Evolutionary conservation across 2,888 invertebrate genomes (phyloP), one percentile per base, ranked within the genome.

Genomic region (Campopleginae sp.): DNA sequence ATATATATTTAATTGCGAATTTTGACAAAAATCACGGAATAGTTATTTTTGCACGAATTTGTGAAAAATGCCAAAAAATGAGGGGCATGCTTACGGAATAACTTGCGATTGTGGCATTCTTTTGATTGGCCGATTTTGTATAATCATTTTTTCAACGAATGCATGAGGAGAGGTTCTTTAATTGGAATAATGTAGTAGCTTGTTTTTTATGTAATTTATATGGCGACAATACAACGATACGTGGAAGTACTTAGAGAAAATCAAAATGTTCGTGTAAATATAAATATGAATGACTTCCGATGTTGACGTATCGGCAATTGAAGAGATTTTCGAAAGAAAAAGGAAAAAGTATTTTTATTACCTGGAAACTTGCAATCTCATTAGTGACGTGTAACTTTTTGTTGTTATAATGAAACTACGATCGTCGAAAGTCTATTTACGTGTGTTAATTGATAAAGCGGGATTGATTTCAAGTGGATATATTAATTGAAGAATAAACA

Each of bases 181-280:
- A 72, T 54, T 4, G 33, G 10, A 58, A 72, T 38, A 1, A 72
- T 54, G 27, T 8, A 2, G 61, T n/a, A 44, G 17, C 27, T 23
- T 42, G 27, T 8, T 65, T 63, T 76, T 14, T 76, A 63, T n/a
- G 54, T 71, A 80, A 68, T 65, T 76, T 63, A 74, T 66, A 63
- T 48, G 78, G 68, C 68, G 82, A 86, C 82, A 85, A 86, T 86
- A 86, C 76, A 71, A 68, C 70, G 80, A 66, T 74, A 76, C 70
- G 44, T 76, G 70, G 78, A 66, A 66, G 82, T 84, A 80, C 82
- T 87, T 84, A 80, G 80, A 84, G n/a, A 76, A 70, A 81, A 68
- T 66, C 48, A 66, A 79, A 71, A 48, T 76, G 19, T 80, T 75
- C 58, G 31, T 80, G 78, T 84, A 84, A 65, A 86, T 85, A 84